Evolutionary conservation across 2,113 vertebrate species (phyloP).

Genomic region (Burhinus bistriatus): DNA sequence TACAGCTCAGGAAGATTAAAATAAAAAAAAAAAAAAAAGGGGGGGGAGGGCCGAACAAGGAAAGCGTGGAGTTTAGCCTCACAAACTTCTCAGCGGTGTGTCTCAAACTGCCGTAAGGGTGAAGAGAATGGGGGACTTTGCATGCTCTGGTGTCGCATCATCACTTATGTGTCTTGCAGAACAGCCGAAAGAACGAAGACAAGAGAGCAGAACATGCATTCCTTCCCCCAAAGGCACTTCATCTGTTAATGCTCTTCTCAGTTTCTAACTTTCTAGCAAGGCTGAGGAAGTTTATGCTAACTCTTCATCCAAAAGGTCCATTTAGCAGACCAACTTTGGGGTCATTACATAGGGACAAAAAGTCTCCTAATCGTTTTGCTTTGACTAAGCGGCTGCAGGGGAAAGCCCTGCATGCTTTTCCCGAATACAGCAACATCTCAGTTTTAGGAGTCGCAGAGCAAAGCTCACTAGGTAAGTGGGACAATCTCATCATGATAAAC

Average conservation of each 20-base stretch:
- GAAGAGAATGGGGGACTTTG: neutral
- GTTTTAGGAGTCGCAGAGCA: neutral
- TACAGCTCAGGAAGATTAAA: neutral
- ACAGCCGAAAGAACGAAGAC: neutral
- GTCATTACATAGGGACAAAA: neutral
- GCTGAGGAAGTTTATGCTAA: neutral
- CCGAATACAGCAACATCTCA: neutral
- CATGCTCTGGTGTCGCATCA: neutral
- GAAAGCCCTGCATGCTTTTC: neutral
- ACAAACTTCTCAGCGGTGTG: neutral
- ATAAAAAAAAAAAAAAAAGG: too few relatives aligned
- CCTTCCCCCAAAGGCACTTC: neutral
- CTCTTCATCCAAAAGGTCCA: neutral
- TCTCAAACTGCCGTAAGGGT: neutral
- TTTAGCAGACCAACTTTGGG: neutral
- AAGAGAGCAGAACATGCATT: neutral
- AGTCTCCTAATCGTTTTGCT: neutral
- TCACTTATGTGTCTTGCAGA: neutral
- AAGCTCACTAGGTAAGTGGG: neutral
- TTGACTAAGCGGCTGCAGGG: neutral
- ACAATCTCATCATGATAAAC: neutral
- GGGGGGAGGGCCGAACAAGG: rapidly evolving
- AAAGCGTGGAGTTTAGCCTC: neutral
- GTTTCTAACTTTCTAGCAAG: neutral
- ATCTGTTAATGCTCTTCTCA: neutral